phyloP scores from a whole-genome alignment of 2,797 vertebrate species.

The Dipus sagitta region DNA sequence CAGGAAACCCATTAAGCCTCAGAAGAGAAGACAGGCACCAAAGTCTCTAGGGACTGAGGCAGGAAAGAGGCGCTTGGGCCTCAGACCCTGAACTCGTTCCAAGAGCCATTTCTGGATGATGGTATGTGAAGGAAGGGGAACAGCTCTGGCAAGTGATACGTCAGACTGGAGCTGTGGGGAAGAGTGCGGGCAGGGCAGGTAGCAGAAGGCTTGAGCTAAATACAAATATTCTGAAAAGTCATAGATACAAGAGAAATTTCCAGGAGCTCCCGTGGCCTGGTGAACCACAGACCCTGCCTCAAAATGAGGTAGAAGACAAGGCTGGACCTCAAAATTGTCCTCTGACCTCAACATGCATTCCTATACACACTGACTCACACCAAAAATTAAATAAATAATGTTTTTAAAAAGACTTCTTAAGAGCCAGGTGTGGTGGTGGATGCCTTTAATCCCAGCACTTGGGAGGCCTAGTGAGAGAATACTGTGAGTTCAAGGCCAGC shows the following conservation, averaged over 20 bases:
- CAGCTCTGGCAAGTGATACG: not conserved
- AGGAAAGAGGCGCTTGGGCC: not conserved
- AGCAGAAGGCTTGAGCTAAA: not conserved
- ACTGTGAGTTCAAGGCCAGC: too few species aligned
- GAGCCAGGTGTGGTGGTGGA: not conserved
- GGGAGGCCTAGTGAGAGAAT: too few species aligned
- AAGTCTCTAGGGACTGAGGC: not conserved
- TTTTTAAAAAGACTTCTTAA: not conserved
- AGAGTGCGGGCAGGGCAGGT: too few species aligned
- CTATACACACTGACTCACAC: too few species aligned
- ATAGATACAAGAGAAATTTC: not conserved
- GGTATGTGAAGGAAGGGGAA: too few species aligned
- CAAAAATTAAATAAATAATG: too few species aligned
- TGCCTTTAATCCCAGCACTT: too few species aligned
- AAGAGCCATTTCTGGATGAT: not conserved
- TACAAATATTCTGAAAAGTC: conserved; percentile 10
- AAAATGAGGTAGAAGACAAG: too few species aligned
- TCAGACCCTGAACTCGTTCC: not conserved
- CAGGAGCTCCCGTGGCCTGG: too few species aligned
- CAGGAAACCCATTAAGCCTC: not conserved
- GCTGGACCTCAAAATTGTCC: too few species aligned
- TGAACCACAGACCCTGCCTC: too few species aligned
- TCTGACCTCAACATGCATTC: too few species aligned
- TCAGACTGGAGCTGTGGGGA: not conserved
- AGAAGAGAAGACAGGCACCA: not conserved